phyloP scores from a whole-genome alignment of 2,113 vertebrate species.

The Charina bottae region DNA sequence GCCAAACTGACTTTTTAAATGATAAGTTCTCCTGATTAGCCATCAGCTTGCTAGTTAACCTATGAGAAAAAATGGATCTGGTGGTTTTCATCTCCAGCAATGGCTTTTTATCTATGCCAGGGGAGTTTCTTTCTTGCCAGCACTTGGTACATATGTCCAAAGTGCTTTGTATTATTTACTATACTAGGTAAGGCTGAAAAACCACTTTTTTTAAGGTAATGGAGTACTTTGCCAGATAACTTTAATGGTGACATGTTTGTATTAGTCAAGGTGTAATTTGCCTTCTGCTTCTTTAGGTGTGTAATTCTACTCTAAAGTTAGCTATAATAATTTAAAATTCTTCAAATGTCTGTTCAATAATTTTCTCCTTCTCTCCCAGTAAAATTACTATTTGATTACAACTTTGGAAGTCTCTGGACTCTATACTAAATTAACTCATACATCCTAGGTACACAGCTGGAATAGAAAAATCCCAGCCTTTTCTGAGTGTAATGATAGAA shows the following conservation, averaged over 20 bases:
- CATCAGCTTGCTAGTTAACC: conserved; percentile 29
- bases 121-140: conserved; percentile 15
- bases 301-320: neutral
- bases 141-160: conserved; percentile 43
- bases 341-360: too few species aligned
- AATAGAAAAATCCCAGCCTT: too few species aligned
- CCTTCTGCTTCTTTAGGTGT: neutral
- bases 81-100: conserved; percentile 43
- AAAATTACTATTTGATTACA: too few species aligned
- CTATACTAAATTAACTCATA: too few species aligned
- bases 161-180: conserved; percentile 5
- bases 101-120: conserved; percentile 47
- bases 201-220: conserved; percentile 43
- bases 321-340: too few species aligned
- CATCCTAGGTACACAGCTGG: too few species aligned
- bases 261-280: conserved; percentile 6
- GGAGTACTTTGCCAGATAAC: rapidly evolving
- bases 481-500: too few species aligned
- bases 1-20: neutral
- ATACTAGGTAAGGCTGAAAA: conserved; percentile 10
- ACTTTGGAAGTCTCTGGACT: too few species aligned
- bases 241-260: neutral
- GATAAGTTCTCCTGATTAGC: conserved; percentile 39
- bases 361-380: too few species aligned
- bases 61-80: conserved; percentile 44